Evolutionary conservation across 92 coral and sea anemone genomes (phyloP).

Genomic region (Pocillopora grandis): DNA sequence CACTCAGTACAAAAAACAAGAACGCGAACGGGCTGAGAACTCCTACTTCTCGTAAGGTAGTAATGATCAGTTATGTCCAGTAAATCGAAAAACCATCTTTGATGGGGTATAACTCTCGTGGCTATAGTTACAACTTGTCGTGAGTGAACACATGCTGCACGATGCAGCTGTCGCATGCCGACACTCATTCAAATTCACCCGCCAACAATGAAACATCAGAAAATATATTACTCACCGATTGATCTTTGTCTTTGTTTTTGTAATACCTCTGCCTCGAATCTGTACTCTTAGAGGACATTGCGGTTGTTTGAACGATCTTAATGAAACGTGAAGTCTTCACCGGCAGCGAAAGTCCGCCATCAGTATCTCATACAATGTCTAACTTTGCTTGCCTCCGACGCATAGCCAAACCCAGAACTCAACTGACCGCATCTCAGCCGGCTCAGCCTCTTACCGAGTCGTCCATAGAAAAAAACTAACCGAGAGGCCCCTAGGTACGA

Average conservation of each 20-base stretch:
- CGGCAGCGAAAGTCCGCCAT: conserved; percentile 57
- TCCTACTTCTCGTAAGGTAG: too few species aligned
- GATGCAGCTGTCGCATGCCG: conserved; percentile 15
- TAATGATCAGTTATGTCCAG: too few species aligned
- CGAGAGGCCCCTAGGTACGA: too few species aligned
- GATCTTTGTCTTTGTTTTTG: conserved; percentile 98
- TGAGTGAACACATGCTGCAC: conserved; percentile 33
- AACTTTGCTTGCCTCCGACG: conserved; percentile 28
- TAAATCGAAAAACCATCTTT: too few species aligned
- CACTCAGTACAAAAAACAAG: too few species aligned
- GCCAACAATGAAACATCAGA: conserved; percentile 34
- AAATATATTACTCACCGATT: conserved; percentile 69
- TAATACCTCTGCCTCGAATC: conserved; percentile 86
- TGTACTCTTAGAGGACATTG: conserved; percentile 83
- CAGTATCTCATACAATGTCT: background rate
- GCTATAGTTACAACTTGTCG: too few species aligned
- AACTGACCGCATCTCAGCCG: conserved; percentile 34
- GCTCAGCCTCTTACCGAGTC: too few species aligned
- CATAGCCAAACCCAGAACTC: conserved; percentile 26
- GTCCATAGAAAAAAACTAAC: too few species aligned
- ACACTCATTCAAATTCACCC: conserved; percentile 67
- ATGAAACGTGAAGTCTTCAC: conserved; percentile 42
- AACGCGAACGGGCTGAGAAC: too few species aligned
- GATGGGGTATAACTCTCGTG: too few species aligned
- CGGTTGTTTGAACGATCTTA: background rate